Conservation (phyloP, 2,113 vertebrate genomes). For the Oreochromis niloticus region DNA sequence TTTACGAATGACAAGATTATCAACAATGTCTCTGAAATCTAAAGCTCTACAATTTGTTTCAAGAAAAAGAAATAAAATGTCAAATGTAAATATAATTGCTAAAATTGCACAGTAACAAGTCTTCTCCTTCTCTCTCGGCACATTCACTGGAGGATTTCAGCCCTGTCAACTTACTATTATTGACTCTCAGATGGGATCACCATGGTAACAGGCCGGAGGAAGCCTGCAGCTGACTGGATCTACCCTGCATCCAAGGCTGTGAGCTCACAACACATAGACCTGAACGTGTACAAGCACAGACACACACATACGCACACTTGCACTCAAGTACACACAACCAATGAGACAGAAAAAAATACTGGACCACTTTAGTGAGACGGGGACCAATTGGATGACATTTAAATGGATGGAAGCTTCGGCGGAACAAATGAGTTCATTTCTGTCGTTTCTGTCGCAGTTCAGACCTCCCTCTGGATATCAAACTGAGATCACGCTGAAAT, state of each 20-base stretch:
- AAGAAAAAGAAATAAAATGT: neutral
- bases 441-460: neutral
- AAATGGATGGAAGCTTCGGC: conserved; percentile 13
- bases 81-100: neutral
- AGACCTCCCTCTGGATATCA: conserved; percentile 23
- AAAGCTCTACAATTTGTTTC: neutral
- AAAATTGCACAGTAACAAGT: neutral
- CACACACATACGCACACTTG: neutral
- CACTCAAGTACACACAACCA: neutral
- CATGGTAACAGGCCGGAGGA: conserved; percentile 54
- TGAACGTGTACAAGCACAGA: neutral
- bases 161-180: conserved; percentile 28
- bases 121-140: neutral
- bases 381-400: conserved; percentile 33
- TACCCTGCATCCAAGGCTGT: neutral
- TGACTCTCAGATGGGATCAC: conserved; percentile 42
- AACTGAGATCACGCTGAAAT: conserved; percentile 14
- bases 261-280: neutral
- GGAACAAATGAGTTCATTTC: conserved; percentile 33
- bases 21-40: neutral
- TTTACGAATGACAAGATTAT: neutral
- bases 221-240: conserved; percentile 5
- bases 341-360: neutral
- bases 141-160: conserved; percentile 9
- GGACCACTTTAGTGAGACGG: conserved; percentile 3